Evolutionary conservation across 2,888 invertebrate genomes (phyloP).

Genomic region (Cosmopolites sordidus): DNA sequence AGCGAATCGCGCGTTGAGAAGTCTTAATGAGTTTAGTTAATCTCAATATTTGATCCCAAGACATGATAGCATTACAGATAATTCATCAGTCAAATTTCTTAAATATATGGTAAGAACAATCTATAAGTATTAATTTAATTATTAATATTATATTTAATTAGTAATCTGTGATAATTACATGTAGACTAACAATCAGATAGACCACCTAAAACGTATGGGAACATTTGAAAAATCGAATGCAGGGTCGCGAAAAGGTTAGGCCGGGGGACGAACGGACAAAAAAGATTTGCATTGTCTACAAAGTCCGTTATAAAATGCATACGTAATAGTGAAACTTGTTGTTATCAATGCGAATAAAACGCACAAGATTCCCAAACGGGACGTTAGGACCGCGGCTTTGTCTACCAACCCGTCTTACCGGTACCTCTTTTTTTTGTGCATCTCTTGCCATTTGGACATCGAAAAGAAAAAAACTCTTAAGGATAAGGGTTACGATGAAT

Average conservation of each 20-base stretch:
- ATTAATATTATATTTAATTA: too few relatives aligned
- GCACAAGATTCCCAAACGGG: conserved; percentile 23
- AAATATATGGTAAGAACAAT: too few relatives aligned
- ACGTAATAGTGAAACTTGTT: conserved; percentile 24
- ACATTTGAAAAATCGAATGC: neutral
- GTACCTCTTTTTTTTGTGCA: conserved; percentile 1
- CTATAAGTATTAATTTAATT: too few relatives aligned
- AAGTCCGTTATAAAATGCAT: conserved; percentile 26
- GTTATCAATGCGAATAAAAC: conserved; percentile 27
- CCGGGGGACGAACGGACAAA: conserved; percentile 1
- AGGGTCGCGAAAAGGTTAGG: conserved; percentile 10
- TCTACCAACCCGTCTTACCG: neutral
- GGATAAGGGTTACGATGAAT: neutral
- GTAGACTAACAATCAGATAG: too few relatives aligned
- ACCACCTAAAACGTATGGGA: neutral
- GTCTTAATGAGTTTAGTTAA: too few relatives aligned
- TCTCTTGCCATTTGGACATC: neutral
- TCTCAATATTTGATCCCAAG: too few relatives aligned
- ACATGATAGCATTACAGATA: too few relatives aligned
- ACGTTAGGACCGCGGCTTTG: conserved; percentile 14
- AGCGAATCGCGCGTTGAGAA: too few relatives aligned
- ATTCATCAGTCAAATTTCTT: too few relatives aligned
- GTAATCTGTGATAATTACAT: too few relatives aligned
- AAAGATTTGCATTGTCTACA: conserved; percentile 27
- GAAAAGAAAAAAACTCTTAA: neutral